These are phyloP conservation scores for Torymus texanus DNA, from an alignment of 2,888 invertebrate species.

Conservation along the genomic window DNA sequence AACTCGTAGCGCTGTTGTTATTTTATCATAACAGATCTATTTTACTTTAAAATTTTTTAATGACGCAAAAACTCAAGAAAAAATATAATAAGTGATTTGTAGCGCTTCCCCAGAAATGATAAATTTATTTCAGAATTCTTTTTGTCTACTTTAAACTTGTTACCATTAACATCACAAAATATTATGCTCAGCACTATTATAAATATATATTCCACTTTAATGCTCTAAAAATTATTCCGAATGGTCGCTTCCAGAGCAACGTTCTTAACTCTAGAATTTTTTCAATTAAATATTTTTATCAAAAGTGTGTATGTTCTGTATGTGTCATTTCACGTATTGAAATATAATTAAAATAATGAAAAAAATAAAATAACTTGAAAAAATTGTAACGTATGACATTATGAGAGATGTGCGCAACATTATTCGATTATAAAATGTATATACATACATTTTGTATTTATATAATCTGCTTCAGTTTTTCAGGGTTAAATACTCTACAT, in stretches of 20 bases:
- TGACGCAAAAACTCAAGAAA: constrained; percentile 24
- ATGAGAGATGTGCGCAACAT: constrained; percentile 17
- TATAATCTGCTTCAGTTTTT: constrained; percentile 5
- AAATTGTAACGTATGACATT: constrained; percentile 21
- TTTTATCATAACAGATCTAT: constrained; percentile 44
- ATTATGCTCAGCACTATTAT: constrained; percentile 37
- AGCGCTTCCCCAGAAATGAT: background rate
- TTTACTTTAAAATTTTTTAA: constrained; percentile 16
- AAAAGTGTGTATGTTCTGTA: constrained; percentile 31
- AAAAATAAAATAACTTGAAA: constrained; percentile 3
- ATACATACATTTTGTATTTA: background rate
- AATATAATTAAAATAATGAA: constrained; percentile 14
- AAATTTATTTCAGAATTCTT: constrained; percentile 13
- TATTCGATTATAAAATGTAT: constrained; percentile 20
- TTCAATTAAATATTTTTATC: constrained; percentile 36
- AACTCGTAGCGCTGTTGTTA: constrained; percentile 21
- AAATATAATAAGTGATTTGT: constrained; percentile 40
- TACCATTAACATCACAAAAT: constrained; percentile 43
- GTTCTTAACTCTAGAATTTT: constrained; percentile 34
- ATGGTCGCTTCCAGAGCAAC: constrained; percentile 44
- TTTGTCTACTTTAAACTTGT: background rate
- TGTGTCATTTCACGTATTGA: constrained; percentile 1
- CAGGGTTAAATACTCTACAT: constrained; percentile 33
- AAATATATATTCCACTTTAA: constrained; percentile 32
- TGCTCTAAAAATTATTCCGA: constrained; percentile 36